These are phyloP conservation scores for Euglossa dilemma DNA, from an alignment of 1,140 invertebrate genomes.

Conservation along the genomic window DNA sequence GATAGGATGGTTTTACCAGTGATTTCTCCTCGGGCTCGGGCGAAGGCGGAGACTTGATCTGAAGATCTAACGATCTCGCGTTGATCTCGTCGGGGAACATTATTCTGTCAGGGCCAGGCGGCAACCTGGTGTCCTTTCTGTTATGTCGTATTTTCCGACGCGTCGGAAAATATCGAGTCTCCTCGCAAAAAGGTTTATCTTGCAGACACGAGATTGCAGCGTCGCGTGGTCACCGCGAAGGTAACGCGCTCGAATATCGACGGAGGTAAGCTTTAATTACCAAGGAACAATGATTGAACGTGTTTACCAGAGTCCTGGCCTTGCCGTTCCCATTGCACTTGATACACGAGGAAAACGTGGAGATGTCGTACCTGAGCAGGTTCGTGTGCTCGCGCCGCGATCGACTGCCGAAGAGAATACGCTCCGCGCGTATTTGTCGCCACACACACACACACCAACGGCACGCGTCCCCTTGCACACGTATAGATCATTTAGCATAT, in stretches of 20 bases:
- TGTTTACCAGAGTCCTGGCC: not conserved
- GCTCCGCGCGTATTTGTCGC: slow-evolving; percentile 56
- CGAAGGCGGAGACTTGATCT: too few relatives aligned
- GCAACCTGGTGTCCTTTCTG: too few relatives aligned
- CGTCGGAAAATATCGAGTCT: too few relatives aligned
- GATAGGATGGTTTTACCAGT: too few relatives aligned
- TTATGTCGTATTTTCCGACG: too few relatives aligned
- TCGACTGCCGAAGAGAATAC: slow-evolving; percentile 58
- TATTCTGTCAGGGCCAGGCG: too few relatives aligned
- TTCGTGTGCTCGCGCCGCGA: slow-evolving; percentile 48
- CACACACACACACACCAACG: slow-evolving; percentile 24
- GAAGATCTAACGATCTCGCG: too few relatives aligned
- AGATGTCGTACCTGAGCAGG: slow-evolving; percentile 50
- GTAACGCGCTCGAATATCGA: not conserved
- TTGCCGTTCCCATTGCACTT: slow-evolving; percentile 4
- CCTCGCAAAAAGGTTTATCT: too few relatives aligned
- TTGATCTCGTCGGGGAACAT: too few relatives aligned
- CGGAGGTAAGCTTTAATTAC: not conserved
- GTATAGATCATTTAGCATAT: not conserved
- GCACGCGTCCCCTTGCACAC: not conserved
- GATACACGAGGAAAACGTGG: not conserved
- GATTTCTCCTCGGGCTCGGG: too few relatives aligned
- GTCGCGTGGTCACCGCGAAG: not conserved
- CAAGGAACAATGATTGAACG: not conserved
- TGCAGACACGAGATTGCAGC: not conserved